Percentiles rank a stretch among this genome's conserved stretches.
Evolutionary conservation across 2,888 invertebrate genomes (phyloP).

Genomic region (Blastobasis adustella): DNA sequence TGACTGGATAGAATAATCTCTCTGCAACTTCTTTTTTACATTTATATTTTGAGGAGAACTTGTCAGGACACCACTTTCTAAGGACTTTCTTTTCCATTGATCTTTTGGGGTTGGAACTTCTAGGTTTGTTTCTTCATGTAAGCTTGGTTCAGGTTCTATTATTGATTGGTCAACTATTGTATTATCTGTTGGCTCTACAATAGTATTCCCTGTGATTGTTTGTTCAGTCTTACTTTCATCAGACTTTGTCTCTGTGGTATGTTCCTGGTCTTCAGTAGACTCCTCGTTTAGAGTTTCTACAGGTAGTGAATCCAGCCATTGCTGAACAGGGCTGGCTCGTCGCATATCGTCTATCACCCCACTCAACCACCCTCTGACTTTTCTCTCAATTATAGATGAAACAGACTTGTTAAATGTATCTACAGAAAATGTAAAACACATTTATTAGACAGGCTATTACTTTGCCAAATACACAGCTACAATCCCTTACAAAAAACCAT

Average conservation of each 20-base stretch:
- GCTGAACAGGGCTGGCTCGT: constrained; percentile 81
- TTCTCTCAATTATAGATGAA: constrained; percentile 60
- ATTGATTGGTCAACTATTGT: constrained; percentile 4
- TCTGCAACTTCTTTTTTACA: constrained; percentile 45
- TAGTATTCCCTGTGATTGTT: constrained; percentile 49
- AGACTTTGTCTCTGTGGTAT: constrained; percentile 34
- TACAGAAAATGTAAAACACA: constrained; percentile 22
- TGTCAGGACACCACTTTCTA: constrained; percentile 49
- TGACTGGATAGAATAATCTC: constrained; percentile 65
- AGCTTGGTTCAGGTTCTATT: constrained; percentile 21
- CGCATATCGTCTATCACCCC: constrained; percentile 75
- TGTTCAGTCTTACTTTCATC: constrained; percentile 54
- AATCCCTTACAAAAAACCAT: background rate
- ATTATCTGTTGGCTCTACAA: constrained; percentile 33
- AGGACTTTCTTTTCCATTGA: constrained; percentile 51
- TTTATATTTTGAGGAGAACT: constrained; percentile 38
- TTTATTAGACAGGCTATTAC: background rate
- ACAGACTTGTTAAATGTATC: constrained; percentile 66
- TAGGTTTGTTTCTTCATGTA: constrained; percentile 40
- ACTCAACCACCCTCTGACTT: constrained; percentile 65
- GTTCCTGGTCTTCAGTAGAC: constrained; percentile 19
- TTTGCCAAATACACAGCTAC: background rate
- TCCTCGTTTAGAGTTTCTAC: constrained; percentile 31
- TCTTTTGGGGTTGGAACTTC: constrained; percentile 49
- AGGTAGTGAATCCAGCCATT: constrained; percentile 84